Evolutionary conservation across 2,888 invertebrate species (phyloP), one percentile per base, ranked within the genome.

Genomic region (Cryptus viduatorius): DNA sequence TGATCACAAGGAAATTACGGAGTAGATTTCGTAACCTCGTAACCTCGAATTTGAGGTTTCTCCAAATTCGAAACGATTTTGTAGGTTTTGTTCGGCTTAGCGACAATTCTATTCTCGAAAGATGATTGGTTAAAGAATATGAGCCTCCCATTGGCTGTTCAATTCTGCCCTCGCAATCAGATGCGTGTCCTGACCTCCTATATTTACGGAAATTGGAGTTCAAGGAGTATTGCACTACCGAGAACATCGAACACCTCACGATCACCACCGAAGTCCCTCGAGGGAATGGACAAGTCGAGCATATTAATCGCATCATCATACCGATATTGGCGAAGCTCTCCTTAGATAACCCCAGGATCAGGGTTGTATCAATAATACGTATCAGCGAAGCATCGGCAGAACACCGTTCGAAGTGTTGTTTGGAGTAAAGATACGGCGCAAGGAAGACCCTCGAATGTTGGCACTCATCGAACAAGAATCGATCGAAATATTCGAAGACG

Each of bases 191-290:
- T n/a, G n/a, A n/a, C n/a, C n/a, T n/a, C n/a, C n/a, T n/a, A n/a
- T n/a, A n/a, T n/a, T n/a, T n/a, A n/a, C n/a, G n/a, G n/a, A n/a
- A n/a, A n/a, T n/a, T n/a, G n/a, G 71, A 72, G 0, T 87, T 87
- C 50, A 8, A 46, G 0, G 76, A 69, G 1, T 86, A 84, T 50
- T 87, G 85, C 14, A 10, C 29, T 2, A 77, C 77, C 7, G 73
- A 84, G 10, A 59, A 64, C 1, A 86, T 87, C 3, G 69, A 86
- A 12, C 86, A 86, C 71, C 78, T 90, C 0, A 50, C 83, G 10
- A 92, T 89, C 31, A 86, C 87, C 0, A 92, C 93, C 5, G 84
- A 90, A 42, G 88, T 89, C 5, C 81, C 92, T 89, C 75, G 84
- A 89, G 14, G 79, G 72, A 73, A 86, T 19, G 81, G 81, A 3